phyloP scores from a whole-genome alignment of 2,888 invertebrate species.

The Tortricodes alternella region DNA sequence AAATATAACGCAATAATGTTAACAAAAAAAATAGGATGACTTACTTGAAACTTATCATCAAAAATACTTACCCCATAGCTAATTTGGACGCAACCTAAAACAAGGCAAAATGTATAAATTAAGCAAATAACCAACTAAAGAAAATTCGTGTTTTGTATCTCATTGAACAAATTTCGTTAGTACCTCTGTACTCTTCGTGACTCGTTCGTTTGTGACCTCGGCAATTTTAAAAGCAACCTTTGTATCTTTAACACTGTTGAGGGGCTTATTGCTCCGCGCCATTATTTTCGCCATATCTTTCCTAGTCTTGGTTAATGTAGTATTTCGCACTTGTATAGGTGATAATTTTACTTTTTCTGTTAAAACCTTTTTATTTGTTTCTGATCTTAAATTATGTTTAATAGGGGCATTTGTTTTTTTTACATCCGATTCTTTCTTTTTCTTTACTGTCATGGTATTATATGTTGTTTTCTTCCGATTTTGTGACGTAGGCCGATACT shows the following conservation, averaged over 20 bases:
- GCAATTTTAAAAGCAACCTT: not conserved
- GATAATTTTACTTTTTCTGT: not conserved
- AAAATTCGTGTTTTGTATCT: too few species aligned
- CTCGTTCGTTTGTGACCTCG: too few species aligned
- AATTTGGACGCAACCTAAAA: conserved; percentile 58
- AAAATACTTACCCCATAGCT: conserved; percentile 46
- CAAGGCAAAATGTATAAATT: conserved; percentile 18
- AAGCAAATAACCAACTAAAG: too few species aligned
- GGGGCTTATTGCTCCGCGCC: conserved; percentile 25
- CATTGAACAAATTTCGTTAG: too few species aligned
- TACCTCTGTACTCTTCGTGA: too few species aligned
- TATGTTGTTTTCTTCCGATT: conserved; percentile 36
- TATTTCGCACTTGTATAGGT: conserved; percentile 17
- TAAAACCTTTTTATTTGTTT: not conserved
- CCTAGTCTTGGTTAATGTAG: conserved; percentile 31
- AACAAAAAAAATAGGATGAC: too few species aligned
- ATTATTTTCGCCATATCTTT: conserved; percentile 21
- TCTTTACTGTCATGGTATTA: conserved; percentile 28
- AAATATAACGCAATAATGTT: not conserved
- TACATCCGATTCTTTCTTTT: conserved; percentile 18
- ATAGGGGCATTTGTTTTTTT: conserved; percentile 33
- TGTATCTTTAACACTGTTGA: conserved; percentile 21
- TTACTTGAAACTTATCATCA: too few species aligned
- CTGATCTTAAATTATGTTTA: not conserved
- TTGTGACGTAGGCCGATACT: conserved; percentile 41